Evolutionary conservation across 37 sponge, comb jelly and placozoan species (phyloP), one percentile per base, ranked within the genome.

Genomic region (Tethya wilhelma): DNA sequence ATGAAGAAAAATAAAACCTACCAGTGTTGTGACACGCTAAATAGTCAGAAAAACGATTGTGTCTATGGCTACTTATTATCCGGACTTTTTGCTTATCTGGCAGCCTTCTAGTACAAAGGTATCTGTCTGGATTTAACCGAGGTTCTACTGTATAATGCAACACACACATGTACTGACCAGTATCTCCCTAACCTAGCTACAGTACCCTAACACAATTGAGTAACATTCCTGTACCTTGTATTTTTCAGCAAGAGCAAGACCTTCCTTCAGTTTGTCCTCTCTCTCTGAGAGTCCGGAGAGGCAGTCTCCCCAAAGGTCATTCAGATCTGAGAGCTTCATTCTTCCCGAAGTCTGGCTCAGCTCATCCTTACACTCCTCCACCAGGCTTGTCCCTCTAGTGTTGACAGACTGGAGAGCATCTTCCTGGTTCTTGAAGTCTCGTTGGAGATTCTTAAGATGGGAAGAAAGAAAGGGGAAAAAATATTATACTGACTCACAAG

Each of bases 261-360:
- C 88, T 32, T 60, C 49, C 45, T 67, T 78, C 67, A 91, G 60
- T 34, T 37, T 60, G 6, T 63, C 82, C 40, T 86, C 79, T 38
- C 83, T 76, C 49, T 57, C 57, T 8, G 66, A 60, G 20, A 91
- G 77, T 20, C 39, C 53, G 1, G 53, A 38, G 31, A 91, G 58
- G 26, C 66, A 26, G 44, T 81, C 78, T 1, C 75, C 78, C 91
- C 91, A 91, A 12, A 42, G 5, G 38, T 71, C 69, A 72, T 82
- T 91, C 37, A 83, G 59, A 49, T 86, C 88, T 34, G 78, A 71
- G 20, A 91, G 78, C 33, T 64, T 86, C 45, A 67, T 60, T 41
- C 69, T 81, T 9, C 69, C 78, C 19, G 87, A 83, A 12, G 71
- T 68, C 29, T 39, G 30, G 56, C 78, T 81, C 23, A 82, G 77